Base-by-base conservation (phyloP, 2,888 invertebrate species). In the Acrobasis repandana region DNA sequence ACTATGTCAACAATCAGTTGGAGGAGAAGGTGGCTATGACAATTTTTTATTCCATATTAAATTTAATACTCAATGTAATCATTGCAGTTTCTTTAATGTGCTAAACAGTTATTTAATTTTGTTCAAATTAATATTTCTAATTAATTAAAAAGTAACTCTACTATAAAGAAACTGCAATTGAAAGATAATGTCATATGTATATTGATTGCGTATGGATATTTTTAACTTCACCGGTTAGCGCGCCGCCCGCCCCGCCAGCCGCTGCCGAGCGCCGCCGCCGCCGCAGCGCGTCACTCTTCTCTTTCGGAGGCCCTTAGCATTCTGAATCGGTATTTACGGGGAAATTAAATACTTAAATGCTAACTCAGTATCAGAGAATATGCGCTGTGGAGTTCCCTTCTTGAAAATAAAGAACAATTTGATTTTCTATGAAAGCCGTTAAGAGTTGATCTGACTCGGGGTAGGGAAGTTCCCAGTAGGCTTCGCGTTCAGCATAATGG, bases 1-100 rank as follows among this genome's bases (percentile, higher is more conserved):
- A 99, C 88, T 99, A 98, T 94, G 98, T 99, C 71, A 98, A 98
- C 93, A 99, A 99, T 91, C 99, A 99, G 89, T 93, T 99, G 62
- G 99, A 99, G 86, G 96, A 97, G 84, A 97, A 97, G 95, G 97
- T 97, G 94, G 83, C 74, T 86, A 68, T 72, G 70, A 69, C 65
- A 69, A 68, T 67, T 66, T 62, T 71, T 68, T 67, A 60, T 61
- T 70, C 58, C 68, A 58, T 61, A 65, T 65, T 65, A 74, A 65
- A 73, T 77, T 18, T 54, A 54, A 54, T 54, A 54, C 38, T 38
- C 18, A 80, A 85, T 92, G 90, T 91, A 90, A 91, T 91, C 90
- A 90, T 89, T 91, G 90, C 89, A 92, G 88, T 90, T 89, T 88
- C 90, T 89, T 91, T 85, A 71, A 71, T 69, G 72, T 66, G 47